A percentile compares a stretch with the other conserved stretches of the same genome.
Evolutionary conservation across 2,113 vertebrate species (phyloP).

Genomic region (Megaleporinus macrocephalus): DNA sequence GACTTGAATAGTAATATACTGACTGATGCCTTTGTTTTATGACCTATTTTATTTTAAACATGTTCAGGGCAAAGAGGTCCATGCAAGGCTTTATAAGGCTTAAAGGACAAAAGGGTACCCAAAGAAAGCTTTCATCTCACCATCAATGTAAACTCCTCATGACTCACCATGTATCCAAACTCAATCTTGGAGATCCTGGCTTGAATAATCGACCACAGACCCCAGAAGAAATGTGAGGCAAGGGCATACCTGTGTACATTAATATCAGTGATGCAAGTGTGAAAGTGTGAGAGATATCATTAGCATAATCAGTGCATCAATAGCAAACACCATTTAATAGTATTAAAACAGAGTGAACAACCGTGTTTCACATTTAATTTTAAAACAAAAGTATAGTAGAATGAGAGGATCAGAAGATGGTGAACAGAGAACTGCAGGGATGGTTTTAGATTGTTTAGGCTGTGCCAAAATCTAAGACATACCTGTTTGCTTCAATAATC

Average conservation of each 20-base stretch:
- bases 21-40: too few relatives aligned
- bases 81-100: too few relatives aligned
- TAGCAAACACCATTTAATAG: not conserved
- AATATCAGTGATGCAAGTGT: too few relatives aligned
- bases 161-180: conserved; percentile 90
- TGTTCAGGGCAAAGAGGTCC: too few relatives aligned
- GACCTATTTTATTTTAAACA: too few relatives aligned
- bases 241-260: conserved; percentile 80
- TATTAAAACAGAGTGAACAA: not conserved
- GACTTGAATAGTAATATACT: too few relatives aligned
- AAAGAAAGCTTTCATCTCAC: too few relatives aligned
- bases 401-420: too few relatives aligned
- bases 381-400: too few relatives aligned
- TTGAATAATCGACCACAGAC: conserved; percentile 94
- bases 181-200: conserved; percentile 92
- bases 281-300: not conserved
- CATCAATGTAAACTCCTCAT: too few relatives aligned
- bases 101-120: too few relatives aligned
- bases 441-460: not conserved
- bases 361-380: too few relatives aligned
- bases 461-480: conserved; percentile 41
- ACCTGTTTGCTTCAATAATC: conserved; percentile 85
- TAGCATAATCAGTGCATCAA: not conserved
- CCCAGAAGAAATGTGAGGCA: conserved; percentile 95
- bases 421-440: not conserved